Evolutionary conservation across 1,140 invertebrate species (phyloP), one percentile per base, ranked within the genome.

Genomic region (Mamestra configurata): DNA sequence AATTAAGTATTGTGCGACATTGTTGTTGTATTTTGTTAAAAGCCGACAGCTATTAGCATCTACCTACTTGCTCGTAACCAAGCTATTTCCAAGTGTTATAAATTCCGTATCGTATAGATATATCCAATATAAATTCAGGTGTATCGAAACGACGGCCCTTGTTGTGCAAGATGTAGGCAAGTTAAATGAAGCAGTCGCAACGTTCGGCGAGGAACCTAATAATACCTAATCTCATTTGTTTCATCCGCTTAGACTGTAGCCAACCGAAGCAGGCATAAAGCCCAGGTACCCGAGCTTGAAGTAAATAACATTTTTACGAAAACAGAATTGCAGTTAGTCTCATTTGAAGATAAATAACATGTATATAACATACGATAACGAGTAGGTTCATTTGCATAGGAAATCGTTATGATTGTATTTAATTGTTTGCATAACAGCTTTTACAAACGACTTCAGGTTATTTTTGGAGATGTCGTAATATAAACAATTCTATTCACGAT

Each of bases 161-260:
- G 55, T 59, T 59, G 24, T 59, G 55, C 15, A 31, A 22, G 24
- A 55, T 24, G 55, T 27, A 22, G n/a, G n/a, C n/a, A n/a, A 31
- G 55, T 18, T 64, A 64, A 31, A 70, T 46, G 66, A 70, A 46
- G 61, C 18, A 40, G 61, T 35, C 40, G 40, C 40, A 70, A 20
- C 55, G 66, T 49, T 49, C 40, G 13, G 11, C 66, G 66, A 11
- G 20, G 66, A 22, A 37, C n/a, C 40, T 70, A 70, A 70, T 70
- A 70, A 70, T 27, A n/a, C n/a, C n/a, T n/a, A 31, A 46, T 49
- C 40, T 46, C 66, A 70, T 70, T 70, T 70, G 66, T 70, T 70
- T 70, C 20, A 70, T 70, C 66, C 66, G 66, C 15, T 49, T 27
- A 43, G 64, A 27, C 64, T 40, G 7, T 43, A 22, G 35, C 61